Conservation (phyloP, 2,113 vertebrate species). For the Tragulus kanchil region DNA sequence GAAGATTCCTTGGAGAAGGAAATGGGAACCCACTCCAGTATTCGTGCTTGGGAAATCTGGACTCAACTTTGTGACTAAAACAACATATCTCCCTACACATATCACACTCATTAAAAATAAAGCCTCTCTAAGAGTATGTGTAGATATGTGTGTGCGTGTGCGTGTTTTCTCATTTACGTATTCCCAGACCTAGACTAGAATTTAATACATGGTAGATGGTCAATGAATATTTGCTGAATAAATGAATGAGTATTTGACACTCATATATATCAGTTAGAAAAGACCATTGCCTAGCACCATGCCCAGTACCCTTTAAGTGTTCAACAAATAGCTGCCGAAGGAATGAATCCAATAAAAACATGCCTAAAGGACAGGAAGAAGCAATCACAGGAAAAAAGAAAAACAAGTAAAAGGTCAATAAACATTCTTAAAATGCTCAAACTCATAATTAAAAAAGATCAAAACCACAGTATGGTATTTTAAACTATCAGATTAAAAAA, state of each 20-base stretch:
- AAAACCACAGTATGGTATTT: conserved; percentile 10
- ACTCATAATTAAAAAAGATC: not conserved
- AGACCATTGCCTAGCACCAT: not conserved
- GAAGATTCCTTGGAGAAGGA: not conserved
- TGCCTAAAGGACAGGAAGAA: conserved; percentile 15
- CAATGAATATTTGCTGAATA: conserved; percentile 13
- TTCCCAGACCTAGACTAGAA: conserved; percentile 16
- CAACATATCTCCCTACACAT: not conserved
- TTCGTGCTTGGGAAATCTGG: not conserved
- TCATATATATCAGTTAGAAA: conserved; percentile 18
- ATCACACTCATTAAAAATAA: conserved; percentile 18
- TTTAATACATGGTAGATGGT: conserved; percentile 8
- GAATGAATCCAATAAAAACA: conserved; percentile 54
- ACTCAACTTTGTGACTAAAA: not conserved
- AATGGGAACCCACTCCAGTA: not conserved
- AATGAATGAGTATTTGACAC: conserved; percentile 51
- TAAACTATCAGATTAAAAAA: conserved; percentile 15
- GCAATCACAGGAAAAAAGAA: conserved; percentile 14
- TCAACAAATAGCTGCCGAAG: conserved; percentile 9
- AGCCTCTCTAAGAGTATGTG: not conserved
- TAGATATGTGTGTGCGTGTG: not conserved
- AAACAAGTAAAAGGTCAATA: not conserved
- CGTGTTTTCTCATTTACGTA: not conserved
- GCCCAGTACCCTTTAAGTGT: not conserved
- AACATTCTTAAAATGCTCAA: conserved; percentile 57